Base-by-base conservation (phyloP, 2,113 vertebrate species). In the Butorides virescens region DNA sequence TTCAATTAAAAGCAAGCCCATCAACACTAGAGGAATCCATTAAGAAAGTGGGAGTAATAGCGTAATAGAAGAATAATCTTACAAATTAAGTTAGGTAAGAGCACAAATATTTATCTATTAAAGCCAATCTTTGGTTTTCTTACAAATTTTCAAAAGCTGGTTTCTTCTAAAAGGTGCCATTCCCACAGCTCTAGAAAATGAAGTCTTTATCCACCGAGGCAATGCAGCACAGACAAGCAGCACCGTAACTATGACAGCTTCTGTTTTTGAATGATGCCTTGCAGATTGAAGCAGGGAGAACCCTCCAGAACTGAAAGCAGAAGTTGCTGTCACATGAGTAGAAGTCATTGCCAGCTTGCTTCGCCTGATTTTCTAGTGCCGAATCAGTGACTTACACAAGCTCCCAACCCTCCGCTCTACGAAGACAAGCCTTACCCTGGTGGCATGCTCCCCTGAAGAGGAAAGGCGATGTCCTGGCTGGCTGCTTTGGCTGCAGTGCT, bases 1-100 rank as follows among this genome's bases (percentile, higher is more conserved):
- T 86, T 94, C 53, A 90, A 86, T 83, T 95, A 96, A 92, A 86
- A 83, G 55, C 88, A 96, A 91, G 27, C 56, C 46, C 56, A 86
- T 78, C 59, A 96, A 62, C 44, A 20, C 23, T 85, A 67, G 26
- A 44, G 21, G n/a, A 94, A 88, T 42, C 46, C 42, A 90, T 94
- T 97, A 79, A 85, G n/a, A 39, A 93, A 87, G 23, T 34, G 27
- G 30, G 34, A 94, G 15, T 73, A 68, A 47, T 36, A 80, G 59
- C 81, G 36, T 89, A 96, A 95, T 27, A 78, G 63, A 87, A 89
- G 81, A 87, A 75, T 68, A 89, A 78, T 84, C 58, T 81, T 88
- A 74, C 56, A 82, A 90, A 84, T 95, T 72, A 92, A 89, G 49
- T 81, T 81, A 81, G 55, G 53, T 90, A 50, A 6, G 10, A 92